These are phyloP conservation scores for Zophobas morio DNA, from an alignment of 1,140 invertebrate species.

Conservation along the genomic window DNA sequence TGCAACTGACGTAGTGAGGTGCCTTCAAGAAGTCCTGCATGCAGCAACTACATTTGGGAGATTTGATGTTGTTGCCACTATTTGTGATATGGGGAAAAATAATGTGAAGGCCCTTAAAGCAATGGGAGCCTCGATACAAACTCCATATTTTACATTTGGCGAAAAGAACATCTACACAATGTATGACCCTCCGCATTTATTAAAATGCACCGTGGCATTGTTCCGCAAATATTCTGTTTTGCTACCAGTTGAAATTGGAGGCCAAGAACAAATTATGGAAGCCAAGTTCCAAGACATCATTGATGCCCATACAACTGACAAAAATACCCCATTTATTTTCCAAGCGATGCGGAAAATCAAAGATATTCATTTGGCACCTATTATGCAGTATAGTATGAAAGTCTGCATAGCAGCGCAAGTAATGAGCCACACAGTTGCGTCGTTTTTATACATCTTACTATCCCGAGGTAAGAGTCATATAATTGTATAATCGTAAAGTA, in stretches of 20 bases:
- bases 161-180: slow-evolving; percentile 46
- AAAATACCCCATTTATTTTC: slow-evolving; percentile 45
- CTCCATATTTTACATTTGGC: slow-evolving; percentile 42
- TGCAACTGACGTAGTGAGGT: background rate
- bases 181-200: slow-evolving; percentile 52
- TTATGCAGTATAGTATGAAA: slow-evolving; percentile 16
- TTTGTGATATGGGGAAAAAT: slow-evolving; percentile 50
- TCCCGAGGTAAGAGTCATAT: background rate
- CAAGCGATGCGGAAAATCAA: slow-evolving; percentile 50
- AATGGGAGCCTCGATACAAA: slow-evolving; percentile 32
- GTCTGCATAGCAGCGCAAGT: slow-evolving; percentile 17
- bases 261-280: slow-evolving; percentile 41
- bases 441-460: slow-evolving; percentile 2
- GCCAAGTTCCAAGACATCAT: slow-evolving; percentile 43
- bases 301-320: slow-evolving; percentile 46
- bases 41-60: background rate
- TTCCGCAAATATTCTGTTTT: slow-evolving; percentile 48
- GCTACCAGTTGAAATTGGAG: slow-evolving; percentile 26
- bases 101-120: slow-evolving; percentile 52
- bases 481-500: too few relatives aligned
- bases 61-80: slow-evolving; percentile 49
- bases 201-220: slow-evolving; percentile 51
- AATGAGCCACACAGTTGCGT: slow-evolving; percentile 9
- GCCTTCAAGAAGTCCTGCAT: background rate
- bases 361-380: slow-evolving; percentile 35